phyloP scores from a whole-genome alignment of 2,113 vertebrate species.

The Urocolius indicus region DNA sequence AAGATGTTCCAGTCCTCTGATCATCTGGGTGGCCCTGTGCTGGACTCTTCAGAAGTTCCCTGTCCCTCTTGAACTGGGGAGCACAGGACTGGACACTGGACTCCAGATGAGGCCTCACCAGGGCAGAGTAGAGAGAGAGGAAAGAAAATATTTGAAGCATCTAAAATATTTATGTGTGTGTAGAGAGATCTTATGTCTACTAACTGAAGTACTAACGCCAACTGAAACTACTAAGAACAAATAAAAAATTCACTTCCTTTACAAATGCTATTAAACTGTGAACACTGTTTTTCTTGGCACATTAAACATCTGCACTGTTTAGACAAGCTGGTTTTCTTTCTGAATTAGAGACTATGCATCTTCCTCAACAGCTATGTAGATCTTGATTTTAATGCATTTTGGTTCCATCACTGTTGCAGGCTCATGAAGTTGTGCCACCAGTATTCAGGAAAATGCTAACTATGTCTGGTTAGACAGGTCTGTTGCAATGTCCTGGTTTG shows the following conservation, averaged over 20 bases:
- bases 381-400: not conserved
- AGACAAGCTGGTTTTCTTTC: not conserved
- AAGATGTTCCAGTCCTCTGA: too few relatives aligned
- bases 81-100: too few relatives aligned
- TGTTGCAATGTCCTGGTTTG: too few relatives aligned
- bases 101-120: too few relatives aligned
- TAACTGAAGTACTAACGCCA: not conserved
- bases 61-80: too few relatives aligned
- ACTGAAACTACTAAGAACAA: not conserved
- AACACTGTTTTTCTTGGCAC: not conserved
- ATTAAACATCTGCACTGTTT: not conserved
- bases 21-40: too few relatives aligned
- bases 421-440: not conserved
- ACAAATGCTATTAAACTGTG: not conserved
- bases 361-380: not conserved
- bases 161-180: not conserved
- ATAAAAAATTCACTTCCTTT: not conserved
- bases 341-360: not conserved
- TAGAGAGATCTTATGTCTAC: too few relatives aligned
- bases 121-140: too few relatives aligned
- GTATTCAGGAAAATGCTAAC: not conserved
- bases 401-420: not conserved
- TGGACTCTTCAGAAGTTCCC: too few relatives aligned
- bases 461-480: not conserved
- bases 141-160: not conserved